Evolutionary conservation across 2,797 vertebrate species (phyloP).

Genomic region (Sebastes hopkinsi): DNA sequence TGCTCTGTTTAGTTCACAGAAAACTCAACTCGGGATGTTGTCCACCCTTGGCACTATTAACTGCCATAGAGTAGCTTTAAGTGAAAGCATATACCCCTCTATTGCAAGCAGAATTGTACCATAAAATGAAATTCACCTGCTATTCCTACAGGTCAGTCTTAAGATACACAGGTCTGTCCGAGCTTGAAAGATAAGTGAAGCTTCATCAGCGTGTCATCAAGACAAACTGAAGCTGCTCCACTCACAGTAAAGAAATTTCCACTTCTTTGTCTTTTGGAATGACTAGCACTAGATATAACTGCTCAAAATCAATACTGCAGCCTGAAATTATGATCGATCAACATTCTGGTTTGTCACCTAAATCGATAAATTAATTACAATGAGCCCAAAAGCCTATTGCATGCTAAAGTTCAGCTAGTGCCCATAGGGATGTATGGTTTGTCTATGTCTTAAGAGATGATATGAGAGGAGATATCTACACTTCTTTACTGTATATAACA

Average conservation of each 20-base stretch:
- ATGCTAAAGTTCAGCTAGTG: not conserved
- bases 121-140: not conserved
- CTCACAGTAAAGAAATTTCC: not conserved
- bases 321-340: not conserved
- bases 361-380: not conserved
- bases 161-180: not conserved
- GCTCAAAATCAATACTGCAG: not conserved
- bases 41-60: not conserved
- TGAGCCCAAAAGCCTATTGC: not conserved
- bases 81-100: not conserved
- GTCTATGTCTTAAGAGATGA: not conserved
- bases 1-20: not conserved
- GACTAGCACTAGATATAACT: not conserved
- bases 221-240: not conserved
- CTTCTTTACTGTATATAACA: not conserved
- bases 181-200: not conserved
- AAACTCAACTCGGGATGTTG: not conserved
- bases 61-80: not conserved
- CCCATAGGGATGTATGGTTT: not conserved
- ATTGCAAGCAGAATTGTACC: not conserved
- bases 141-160: not conserved
- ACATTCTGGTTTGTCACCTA: not conserved
- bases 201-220: not conserved
- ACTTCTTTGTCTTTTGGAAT: not conserved
- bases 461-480: too few relatives aligned